Percentiles rank a stretch among this genome's conserved stretches.
These are phyloP conservation scores for Thaumetopoea pityocampa DNA, from an alignment of 1,140 invertebrate genomes.

Conservation along the genomic window DNA sequence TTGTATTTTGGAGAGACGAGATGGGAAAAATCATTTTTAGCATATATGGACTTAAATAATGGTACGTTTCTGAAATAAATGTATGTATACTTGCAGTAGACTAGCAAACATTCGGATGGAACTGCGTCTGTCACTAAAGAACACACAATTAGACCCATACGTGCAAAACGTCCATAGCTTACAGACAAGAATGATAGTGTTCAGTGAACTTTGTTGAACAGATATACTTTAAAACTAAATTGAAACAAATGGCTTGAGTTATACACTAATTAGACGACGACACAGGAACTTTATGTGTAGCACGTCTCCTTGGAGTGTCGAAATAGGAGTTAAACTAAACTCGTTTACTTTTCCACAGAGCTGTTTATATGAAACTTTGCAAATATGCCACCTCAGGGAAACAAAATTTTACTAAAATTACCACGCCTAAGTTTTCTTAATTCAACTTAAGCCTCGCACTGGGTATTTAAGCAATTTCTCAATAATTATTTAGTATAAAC, in stretches of 20 bases:
- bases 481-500: conserved; percentile 17
- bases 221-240: conserved; percentile 49
- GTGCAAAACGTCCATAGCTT: background rate
- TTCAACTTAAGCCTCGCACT: conserved; percentile 18
- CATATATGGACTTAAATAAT: too few species aligned
- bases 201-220: conserved; percentile 30
- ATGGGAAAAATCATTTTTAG: too few species aligned
- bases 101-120: too few species aligned
- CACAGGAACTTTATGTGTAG: conserved; percentile 43
- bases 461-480: conserved; percentile 15
- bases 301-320: conserved; percentile 57
- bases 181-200: background rate
- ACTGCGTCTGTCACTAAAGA: too few species aligned
- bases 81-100: too few species aligned
- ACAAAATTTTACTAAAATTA: conserved; percentile 47
- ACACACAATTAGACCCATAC: background rate
- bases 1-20: too few species aligned
- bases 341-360: conserved; percentile 59
- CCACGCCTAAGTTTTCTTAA: conserved; percentile 36
- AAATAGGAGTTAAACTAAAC: conserved; percentile 61
- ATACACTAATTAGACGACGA: conserved; percentile 57
- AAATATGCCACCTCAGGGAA: conserved; percentile 40
- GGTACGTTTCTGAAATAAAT: too few species aligned
- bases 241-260: conserved; percentile 62
- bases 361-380: conserved; percentile 59